These are phyloP conservation scores for Hydropotes inermis DNA, from an alignment of 2,113 vertebrate genomes.

Conservation along the genomic window DNA sequence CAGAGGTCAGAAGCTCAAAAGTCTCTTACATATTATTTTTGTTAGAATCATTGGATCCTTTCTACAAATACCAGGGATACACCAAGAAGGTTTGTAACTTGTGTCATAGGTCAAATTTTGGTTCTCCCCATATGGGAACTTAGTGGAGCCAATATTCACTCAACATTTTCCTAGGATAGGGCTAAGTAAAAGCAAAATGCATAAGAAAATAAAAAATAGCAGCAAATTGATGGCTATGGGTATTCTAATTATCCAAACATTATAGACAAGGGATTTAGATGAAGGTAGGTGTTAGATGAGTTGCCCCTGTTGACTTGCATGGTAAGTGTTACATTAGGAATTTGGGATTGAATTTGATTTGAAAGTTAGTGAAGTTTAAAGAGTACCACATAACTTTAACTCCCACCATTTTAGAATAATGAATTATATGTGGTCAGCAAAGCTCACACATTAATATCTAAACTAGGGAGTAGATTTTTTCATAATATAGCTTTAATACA, in stretches of 20 bases:
- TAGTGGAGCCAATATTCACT: not conserved
- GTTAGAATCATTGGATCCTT: not conserved
- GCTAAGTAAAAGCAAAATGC: not conserved
- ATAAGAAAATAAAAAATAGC: not conserved
- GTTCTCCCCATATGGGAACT: not conserved
- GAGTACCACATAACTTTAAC: not conserved
- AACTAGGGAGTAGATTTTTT: not conserved
- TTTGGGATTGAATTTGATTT: not conserved
- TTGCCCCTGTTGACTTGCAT: not conserved
- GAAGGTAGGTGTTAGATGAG: not conserved
- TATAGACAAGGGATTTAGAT: not conserved
- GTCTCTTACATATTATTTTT: not conserved
- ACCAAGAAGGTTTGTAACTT: not conserved
- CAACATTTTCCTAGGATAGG: not conserved
- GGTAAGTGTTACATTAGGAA: not conserved
- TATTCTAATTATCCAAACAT: not conserved
- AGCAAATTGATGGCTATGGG: not conserved
- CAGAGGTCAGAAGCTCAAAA: not conserved
- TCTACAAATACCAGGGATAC: not conserved
- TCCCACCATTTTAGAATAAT: not conserved
- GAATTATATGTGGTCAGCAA: not conserved
- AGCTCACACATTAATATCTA: not conserved
- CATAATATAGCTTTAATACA: not conserved
- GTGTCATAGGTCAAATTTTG: not conserved
- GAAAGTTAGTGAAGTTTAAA: not conserved